A percentile compares a stretch with the other conserved stretches of the same genome.
Conservation (phyloP, 2,888 invertebrate species). For the Rhagium mordax region DNA sequence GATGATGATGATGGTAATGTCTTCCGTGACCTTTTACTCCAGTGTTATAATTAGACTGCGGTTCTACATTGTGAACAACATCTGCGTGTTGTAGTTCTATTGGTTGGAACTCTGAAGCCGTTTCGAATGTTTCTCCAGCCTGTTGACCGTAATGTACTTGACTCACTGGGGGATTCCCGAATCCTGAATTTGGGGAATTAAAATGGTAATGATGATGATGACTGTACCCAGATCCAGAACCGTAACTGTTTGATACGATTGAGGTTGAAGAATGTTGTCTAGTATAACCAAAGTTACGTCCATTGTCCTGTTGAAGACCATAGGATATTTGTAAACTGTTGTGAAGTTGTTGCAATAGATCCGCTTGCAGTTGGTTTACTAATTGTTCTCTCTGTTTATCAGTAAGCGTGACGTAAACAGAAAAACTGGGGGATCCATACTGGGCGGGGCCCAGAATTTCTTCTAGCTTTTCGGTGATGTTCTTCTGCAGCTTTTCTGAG, state of each 20-base stretch:
- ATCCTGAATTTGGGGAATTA: background rate
- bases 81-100: conserved; percentile 26
- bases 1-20: background rate
- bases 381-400: background rate
- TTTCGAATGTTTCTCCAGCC: conserved; percentile 37
- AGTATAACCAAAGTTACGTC: background rate
- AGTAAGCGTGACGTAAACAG: background rate
- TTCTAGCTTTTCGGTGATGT: conserved; percentile 11
- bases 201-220: background rate
- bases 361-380: background rate
- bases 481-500: background rate
- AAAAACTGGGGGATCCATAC: background rate
- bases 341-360: conserved; percentile 3
- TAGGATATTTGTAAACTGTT: background rate
- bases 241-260: background rate
- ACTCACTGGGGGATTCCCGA: background rate
- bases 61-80: conserved; percentile 25
- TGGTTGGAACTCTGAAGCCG: conserved; percentile 53
- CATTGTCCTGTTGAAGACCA: background rate
- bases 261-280: background rate
- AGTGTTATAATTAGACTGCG: conserved; percentile 15
- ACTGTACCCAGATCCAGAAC: background rate
- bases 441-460: background rate
- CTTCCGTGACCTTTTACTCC: conserved; percentile 32
- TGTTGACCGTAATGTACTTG: conserved; percentile 26